phyloP scores from a whole-genome alignment of 2,797 vertebrate genomes.

The Pterois miles region DNA sequence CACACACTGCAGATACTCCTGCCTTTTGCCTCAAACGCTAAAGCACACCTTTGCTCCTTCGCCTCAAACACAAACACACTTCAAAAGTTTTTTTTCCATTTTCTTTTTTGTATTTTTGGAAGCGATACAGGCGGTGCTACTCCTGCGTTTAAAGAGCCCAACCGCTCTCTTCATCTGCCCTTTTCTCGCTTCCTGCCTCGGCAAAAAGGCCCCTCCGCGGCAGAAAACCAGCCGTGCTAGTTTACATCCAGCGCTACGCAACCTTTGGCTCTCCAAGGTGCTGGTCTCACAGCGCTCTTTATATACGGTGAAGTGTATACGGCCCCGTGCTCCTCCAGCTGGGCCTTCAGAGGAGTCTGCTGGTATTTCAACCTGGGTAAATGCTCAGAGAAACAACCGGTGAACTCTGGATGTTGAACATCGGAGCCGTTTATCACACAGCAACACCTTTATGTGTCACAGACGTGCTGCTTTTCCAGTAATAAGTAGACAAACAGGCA shows the following conservation, averaged over 20 bases:
- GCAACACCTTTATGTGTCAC: neutral
- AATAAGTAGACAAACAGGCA: conserved; percentile 2
- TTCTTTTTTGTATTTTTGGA: conserved; percentile 73
- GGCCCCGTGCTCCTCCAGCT: conserved; percentile 24
- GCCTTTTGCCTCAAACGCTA: conserved; percentile 77
- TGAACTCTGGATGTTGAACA: conserved; percentile 22
- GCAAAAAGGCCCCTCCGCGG: conserved; percentile 57
- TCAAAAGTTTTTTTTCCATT: conserved; percentile 70
- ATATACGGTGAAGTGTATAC: conserved; percentile 11
- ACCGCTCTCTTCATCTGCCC: conserved; percentile 74
- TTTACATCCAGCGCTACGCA: conserved; percentile 62
- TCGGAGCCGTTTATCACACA: neutral
- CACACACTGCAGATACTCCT: conserved; percentile 58
- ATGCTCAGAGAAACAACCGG: conserved; percentile 18
- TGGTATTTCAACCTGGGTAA: conserved; percentile 21
- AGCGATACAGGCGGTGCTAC: conserved; percentile 66
- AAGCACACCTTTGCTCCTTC: conserved; percentile 80
- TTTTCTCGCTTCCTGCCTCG: conserved; percentile 70
- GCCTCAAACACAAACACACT: conserved; percentile 79
- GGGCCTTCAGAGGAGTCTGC: conserved; percentile 25
- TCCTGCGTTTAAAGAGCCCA: conserved; percentile 74
- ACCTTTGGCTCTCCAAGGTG: conserved; percentile 61
- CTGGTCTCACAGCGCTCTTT: conserved; percentile 51
- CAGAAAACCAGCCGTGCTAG: conserved; percentile 32
- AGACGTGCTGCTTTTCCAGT: conserved; percentile 1